These are phyloP conservation scores for Heliconius congener DNA, from an alignment of 1,140 invertebrate genomes.

Conservation along the genomic window DNA sequence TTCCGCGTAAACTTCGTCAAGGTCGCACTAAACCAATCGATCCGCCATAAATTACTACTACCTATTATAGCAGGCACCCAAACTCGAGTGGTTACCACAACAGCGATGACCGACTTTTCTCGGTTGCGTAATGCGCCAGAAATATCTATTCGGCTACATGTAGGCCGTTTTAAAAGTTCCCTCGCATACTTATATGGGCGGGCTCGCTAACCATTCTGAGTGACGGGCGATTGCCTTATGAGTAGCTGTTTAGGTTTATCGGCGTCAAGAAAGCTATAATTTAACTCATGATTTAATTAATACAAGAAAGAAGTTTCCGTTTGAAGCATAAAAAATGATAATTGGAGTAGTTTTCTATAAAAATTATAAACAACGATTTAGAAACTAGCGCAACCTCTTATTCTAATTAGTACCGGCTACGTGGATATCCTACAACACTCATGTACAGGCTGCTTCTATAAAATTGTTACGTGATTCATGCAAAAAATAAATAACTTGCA, in stretches of 20 bases:
- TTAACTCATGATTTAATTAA: conserved; percentile 42
- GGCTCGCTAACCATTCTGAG: conserved; percentile 30
- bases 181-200: conserved; percentile 30
- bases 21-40: conserved; percentile 67
- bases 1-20: conserved; percentile 72
- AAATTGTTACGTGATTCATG: background rate
- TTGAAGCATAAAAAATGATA: conserved; percentile 38
- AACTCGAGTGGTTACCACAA: conserved; percentile 51
- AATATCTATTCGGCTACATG: conserved; percentile 47
- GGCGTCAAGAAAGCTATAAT: conserved; percentile 29
- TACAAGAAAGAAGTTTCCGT: conserved; percentile 42
- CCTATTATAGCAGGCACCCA: conserved; percentile 57
- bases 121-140: conserved; percentile 62
- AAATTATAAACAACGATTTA: conserved; percentile 46
- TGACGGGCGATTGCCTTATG: conserved; percentile 24
- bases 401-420: conserved; percentile 49
- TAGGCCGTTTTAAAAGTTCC: conserved; percentile 37
- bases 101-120: conserved; percentile 68
- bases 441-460: conserved; percentile 33
- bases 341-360: conserved; percentile 49
- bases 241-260: conserved; percentile 23
- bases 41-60: conserved; percentile 63
- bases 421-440: conserved; percentile 23
- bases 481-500: background rate
- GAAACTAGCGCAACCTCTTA: conserved; percentile 39